Percentiles rank a stretch among this genome's conserved stretches.
These are phyloP conservation scores for Semaprochilodus insignis DNA, from an alignment of 2,797 vertebrate genomes.

Conservation along the genomic window DNA sequence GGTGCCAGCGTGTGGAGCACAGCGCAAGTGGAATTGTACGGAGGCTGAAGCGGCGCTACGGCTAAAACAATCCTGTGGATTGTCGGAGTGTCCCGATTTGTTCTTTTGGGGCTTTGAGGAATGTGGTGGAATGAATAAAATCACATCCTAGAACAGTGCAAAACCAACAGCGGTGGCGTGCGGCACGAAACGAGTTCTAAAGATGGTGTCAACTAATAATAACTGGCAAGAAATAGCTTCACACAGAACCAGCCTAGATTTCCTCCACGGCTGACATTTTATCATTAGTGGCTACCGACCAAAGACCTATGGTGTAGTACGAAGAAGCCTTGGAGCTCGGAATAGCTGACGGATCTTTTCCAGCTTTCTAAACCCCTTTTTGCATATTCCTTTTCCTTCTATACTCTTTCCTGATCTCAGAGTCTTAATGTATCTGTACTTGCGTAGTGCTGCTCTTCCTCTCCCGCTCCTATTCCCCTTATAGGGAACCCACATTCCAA, in stretches of 20 bases:
- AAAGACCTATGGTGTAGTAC: not conserved
- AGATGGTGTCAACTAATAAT: constrained; percentile 38
- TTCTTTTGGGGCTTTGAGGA: constrained; percentile 18
- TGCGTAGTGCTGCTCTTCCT: constrained; percentile 22
- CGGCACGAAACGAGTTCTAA: constrained; percentile 39
- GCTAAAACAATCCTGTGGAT: constrained; percentile 45
- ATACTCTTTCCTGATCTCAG: not conserved
- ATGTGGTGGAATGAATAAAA: constrained; percentile 37
- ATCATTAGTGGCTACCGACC: not conserved
- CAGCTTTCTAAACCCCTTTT: not conserved
- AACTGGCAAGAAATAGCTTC: constrained; percentile 22
- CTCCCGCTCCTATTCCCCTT: constrained; percentile 31
- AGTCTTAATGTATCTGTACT: not conserved
- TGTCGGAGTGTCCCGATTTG: constrained; percentile 33
- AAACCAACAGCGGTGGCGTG: constrained; percentile 30
- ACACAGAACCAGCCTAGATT: not conserved
- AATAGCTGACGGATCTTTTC: not conserved
- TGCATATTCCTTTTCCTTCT: too few relatives aligned
- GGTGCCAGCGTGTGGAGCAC: constrained; percentile 25
- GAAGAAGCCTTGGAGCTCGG: not conserved
- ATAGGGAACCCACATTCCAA: constrained; percentile 53
- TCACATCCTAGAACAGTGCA: constrained; percentile 30
- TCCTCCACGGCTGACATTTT: constrained; percentile 1
- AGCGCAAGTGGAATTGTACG: constrained; percentile 15
- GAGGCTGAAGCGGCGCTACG: constrained; percentile 10